These are phyloP conservation scores for Pyrrhosoma nymphula DNA, from an alignment of 2,888 invertebrate genomes.

Conservation along the genomic window DNA sequence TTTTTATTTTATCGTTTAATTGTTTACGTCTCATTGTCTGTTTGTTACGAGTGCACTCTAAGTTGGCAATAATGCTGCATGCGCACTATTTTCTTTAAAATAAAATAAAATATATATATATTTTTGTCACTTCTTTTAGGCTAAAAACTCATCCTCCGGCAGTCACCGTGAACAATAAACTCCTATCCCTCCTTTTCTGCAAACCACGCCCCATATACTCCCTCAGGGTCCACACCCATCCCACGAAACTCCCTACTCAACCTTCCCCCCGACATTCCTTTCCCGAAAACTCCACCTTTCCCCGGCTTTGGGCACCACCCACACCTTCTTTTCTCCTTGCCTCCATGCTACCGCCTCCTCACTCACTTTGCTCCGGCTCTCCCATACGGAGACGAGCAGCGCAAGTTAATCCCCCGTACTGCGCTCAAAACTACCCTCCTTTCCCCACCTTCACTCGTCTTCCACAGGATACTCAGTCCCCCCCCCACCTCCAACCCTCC, in stretches of 20 bases:
- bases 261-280: neutral
- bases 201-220: no score
- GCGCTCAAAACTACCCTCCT: neutral
- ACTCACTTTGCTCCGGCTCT: neutral
- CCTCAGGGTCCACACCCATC: neutral
- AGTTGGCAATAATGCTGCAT: no score
- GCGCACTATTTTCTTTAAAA: no score
- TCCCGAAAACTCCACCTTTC: slow-evolving; percentile 7
- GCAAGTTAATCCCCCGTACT: slow-evolving; percentile 11
- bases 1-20: no score
- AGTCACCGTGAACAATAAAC: no score
- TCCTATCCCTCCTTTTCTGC: no score
- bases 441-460: neutral
- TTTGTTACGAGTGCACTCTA: no score
- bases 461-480: neutral
- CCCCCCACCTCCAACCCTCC: neutral
- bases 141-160: no score
- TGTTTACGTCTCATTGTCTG: no score
- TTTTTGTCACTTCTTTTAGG: no score
- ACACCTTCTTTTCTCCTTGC: neutral
- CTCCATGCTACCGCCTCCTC: no score
- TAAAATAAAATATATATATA: no score
- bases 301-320: neutral
- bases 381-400: neutral
- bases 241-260: neutral